A percentile compares a stretch with the other conserved stretches of the same genome.
Conservation (phyloP, 2,888 invertebrate species). For the Cephus pulcher region DNA sequence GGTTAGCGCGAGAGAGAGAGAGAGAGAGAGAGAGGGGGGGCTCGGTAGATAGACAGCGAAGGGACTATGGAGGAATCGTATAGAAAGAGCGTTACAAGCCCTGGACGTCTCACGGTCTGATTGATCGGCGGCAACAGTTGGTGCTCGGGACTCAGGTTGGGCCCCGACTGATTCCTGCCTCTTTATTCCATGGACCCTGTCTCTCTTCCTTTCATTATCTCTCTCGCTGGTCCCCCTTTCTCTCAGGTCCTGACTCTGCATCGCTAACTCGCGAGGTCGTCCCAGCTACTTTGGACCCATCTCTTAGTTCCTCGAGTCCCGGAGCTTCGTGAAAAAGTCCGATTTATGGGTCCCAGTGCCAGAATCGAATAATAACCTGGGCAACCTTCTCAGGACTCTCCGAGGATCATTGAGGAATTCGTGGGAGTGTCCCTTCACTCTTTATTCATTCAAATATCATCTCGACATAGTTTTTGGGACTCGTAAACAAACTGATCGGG, state of each 20-base stretch:
- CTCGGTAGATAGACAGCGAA: neutral
- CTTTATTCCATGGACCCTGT: neutral
- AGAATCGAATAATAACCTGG: neutral
- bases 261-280: neutral
- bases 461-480: neutral
- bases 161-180: neutral
- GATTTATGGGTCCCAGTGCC: neutral
- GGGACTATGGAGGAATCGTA: neutral
- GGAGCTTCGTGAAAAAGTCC: neutral
- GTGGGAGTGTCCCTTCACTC: neutral
- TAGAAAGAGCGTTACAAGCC: constrained; percentile 10
- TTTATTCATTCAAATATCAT: neutral
- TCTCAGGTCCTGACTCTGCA: neutral
- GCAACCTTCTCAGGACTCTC: neutral
- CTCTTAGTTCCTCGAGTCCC: neutral
- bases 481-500: neutral
- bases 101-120: constrained; percentile 20
- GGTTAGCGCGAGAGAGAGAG: neutral
- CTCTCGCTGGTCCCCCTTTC: neutral
- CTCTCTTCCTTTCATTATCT: neutral
- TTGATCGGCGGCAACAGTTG: constrained; percentile 26
- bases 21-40: neutral
- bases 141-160: constrained; percentile 14
- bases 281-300: neutral
- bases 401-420: neutral